phyloP scores from a whole-genome alignment of 1,140 invertebrate species.

The Rhagoletis pomonella region DNA sequence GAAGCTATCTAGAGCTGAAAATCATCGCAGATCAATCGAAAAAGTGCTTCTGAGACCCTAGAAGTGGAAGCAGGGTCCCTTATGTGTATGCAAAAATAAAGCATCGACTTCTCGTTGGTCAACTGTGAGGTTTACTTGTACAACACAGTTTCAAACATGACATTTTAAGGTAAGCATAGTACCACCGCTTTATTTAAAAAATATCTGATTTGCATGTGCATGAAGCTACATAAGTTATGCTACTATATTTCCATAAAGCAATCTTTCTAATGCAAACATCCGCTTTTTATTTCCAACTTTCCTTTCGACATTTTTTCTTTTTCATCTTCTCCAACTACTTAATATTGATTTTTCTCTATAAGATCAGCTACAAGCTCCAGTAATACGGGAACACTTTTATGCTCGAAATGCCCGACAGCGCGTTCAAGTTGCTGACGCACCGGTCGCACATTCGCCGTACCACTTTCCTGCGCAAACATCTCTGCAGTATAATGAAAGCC shows the following conservation, averaged over 20 bases:
- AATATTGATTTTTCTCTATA: constrained; percentile 39
- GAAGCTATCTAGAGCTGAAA: no score
- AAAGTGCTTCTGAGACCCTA: no score
- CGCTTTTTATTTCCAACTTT: constrained; percentile 15
- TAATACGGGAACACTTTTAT: constrained; percentile 54
- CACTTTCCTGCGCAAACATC: constrained; percentile 58
- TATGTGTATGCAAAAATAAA: no score
- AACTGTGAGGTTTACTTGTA: no score
- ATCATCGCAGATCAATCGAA: no score
- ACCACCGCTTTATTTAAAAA: background rate
- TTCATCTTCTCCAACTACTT: background rate
- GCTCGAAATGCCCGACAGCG: constrained; percentile 37
- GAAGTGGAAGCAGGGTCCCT: no score
- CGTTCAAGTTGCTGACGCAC: constrained; percentile 44
- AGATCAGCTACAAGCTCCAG: constrained; percentile 50
- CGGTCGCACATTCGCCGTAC: constrained; percentile 45
- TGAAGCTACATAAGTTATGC: background rate
- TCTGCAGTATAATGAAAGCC: constrained; percentile 58
- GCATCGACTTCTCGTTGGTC: no score
- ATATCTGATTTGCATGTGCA: background rate
- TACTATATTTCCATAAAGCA: background rate
- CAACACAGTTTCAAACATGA: no score
- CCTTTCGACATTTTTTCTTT: background rate
- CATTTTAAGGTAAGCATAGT: background rate
- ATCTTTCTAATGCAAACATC: background rate